Evolutionary conservation across 2,797 vertebrate genomes (phyloP).

Genomic region (Leucoraja ocellata): DNA sequence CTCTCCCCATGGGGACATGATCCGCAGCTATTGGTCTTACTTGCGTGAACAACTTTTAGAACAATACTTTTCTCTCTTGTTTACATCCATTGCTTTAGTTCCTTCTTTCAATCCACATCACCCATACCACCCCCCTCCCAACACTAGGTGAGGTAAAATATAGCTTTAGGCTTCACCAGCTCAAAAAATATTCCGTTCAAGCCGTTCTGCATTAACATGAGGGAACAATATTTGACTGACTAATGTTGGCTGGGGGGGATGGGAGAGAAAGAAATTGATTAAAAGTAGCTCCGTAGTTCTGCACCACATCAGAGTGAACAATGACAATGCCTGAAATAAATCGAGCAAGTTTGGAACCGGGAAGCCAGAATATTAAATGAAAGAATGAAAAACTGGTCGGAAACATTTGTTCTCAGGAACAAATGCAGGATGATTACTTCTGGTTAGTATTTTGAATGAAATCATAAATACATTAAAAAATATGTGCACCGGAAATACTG

Average conservation of each 20-base stretch:
- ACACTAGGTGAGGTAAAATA: not conserved
- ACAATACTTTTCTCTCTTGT: not conserved
- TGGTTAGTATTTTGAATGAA: not conserved
- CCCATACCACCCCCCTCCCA: not conserved
- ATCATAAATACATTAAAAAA: not conserved
- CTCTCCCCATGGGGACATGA: not conserved
- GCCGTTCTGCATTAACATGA: not conserved
- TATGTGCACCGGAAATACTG: not conserved
- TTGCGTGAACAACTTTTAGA: not conserved
- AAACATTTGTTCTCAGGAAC: not conserved
- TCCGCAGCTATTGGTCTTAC: not conserved
- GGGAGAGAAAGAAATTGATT: not conserved
- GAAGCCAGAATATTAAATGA: not conserved
- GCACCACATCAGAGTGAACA: not conserved
- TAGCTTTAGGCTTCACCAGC: not conserved
- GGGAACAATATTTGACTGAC: not conserved
- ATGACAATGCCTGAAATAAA: not conserved
- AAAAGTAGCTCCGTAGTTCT: not conserved
- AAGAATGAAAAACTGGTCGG: not conserved
- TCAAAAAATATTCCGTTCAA: not conserved
- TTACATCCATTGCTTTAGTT: not conserved
- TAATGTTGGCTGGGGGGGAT: not conserved
- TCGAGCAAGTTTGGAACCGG: not conserved
- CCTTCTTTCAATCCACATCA: not conserved
- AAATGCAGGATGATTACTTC: not conserved